Percentiles rank a stretch among this genome's conserved stretches.
Evolutionary conservation across 2,888 invertebrate species (phyloP).

Genomic region (Nebria brevicollis): DNA sequence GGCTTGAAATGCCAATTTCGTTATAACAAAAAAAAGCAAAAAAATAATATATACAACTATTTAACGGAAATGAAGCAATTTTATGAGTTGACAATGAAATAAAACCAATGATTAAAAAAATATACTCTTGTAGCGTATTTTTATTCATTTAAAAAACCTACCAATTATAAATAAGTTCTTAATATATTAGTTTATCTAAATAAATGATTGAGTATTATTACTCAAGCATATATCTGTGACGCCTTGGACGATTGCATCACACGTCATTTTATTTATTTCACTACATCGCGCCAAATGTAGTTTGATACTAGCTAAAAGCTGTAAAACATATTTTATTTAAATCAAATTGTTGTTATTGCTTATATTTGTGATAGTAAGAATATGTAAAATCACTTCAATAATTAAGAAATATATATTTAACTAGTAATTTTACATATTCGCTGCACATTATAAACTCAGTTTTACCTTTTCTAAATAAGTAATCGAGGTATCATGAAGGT

Average conservation of each 20-base stretch:
- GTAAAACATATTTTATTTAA: slow-evolving; percentile 52
- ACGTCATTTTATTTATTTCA: slow-evolving; percentile 57
- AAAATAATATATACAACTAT: too few species aligned
- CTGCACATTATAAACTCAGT: slow-evolving; percentile 7
- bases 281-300: slow-evolving; percentile 65
- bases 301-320: slow-evolving; percentile 68
- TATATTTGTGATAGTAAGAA: neutral
- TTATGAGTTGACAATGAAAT: neutral
- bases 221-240: slow-evolving; percentile 51
- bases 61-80: too few species aligned
- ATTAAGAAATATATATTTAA: neutral
- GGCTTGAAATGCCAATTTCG: neutral
- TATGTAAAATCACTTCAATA: slow-evolving; percentile 12
- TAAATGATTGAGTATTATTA: slow-evolving; percentile 21
- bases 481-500: slow-evolving; percentile 66
- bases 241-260: slow-evolving; percentile 57
- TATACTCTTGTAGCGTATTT: neutral
- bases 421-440: neutral
- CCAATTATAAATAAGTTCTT: neutral
- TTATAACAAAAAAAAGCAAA: too few species aligned
- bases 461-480: slow-evolving; percentile 69
- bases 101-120: neutral
- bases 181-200: neutral
- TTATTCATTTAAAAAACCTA: neutral
- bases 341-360: neutral